A percentile compares a stretch with the other conserved stretches of the same genome.
These are phyloP conservation scores for Ceratina japonica DNA, from an alignment of 1,140 invertebrate species.

Conservation along the genomic window DNA sequence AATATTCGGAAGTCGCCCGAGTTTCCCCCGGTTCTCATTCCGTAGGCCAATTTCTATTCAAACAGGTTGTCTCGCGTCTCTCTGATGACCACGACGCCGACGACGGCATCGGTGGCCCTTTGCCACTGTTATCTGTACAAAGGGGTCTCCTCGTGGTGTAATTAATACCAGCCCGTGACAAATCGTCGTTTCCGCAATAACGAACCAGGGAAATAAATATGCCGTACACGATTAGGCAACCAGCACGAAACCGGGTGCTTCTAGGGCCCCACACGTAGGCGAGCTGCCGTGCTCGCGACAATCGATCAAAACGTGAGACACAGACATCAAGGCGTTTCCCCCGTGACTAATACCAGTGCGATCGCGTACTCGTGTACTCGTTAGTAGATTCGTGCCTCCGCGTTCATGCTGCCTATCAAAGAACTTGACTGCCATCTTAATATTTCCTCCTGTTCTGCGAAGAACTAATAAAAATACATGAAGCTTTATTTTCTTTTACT, in stretches of 20 bases:
- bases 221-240: conserved; percentile 26
- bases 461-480: no score
- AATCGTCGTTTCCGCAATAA: conserved; percentile 45
- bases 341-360: conserved; percentile 7
- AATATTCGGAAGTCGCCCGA: conserved; percentile 36
- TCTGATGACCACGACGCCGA: conserved; percentile 18
- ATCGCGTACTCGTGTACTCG: not conserved
- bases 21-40: conserved; percentile 11
- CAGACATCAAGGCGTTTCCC: conserved; percentile 27
- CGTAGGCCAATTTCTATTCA: conserved; percentile 42
- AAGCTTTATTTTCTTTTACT: no score
- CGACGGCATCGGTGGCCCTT: conserved; percentile 10
- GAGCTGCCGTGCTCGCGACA: conserved; percentile 35
- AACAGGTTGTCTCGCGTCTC: conserved; percentile 41
- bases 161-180: conserved; percentile 46
- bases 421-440: no score
- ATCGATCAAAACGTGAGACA: conserved; percentile 39
- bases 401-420: no score
- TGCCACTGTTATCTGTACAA: conserved; percentile 22
- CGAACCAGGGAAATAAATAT: conserved; percentile 37
- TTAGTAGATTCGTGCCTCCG: no score
- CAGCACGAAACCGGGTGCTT: conserved; percentile 20
- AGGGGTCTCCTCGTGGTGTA: not conserved
- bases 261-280: not conserved
- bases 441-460: no score